A percentile compares a stretch with the other conserved stretches of the same genome.
phyloP scores from a whole-genome alignment of 2,888 invertebrate genomes.

The Glyphotaelius pellucidus region DNA sequence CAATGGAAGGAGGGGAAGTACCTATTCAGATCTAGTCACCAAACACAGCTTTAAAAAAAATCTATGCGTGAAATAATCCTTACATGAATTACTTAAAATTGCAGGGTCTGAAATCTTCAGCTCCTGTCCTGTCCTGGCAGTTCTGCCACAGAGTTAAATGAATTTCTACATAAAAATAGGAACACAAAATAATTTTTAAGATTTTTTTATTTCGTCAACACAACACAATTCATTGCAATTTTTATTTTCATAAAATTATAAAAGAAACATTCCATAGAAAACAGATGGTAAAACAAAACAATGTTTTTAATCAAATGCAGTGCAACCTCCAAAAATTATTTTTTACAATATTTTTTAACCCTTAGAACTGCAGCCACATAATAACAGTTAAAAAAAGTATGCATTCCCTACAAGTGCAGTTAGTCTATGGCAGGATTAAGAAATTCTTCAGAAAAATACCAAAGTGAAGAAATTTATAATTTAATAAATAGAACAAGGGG shows the following conservation, averaged over 20 bases:
- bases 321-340: not conserved
- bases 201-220: constrained; percentile 51
- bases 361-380: not conserved
- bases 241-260: constrained; percentile 35
- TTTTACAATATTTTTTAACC: not conserved
- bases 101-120: no score
- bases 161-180: not conserved
- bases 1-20: no score
- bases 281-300: not conserved
- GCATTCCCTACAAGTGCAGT: not conserved
- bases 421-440: not conserved
- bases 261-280: constrained; percentile 3
- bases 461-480: not conserved
- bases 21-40: no score
- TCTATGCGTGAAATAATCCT: no score
- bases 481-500: no score
- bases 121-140: no score
- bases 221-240: constrained; percentile 56
- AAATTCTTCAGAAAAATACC: not conserved
- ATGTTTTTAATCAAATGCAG: constrained; percentile 9
- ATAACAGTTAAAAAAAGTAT: not conserved
- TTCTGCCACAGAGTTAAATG: not conserved
- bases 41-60: no score
- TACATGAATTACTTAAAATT: no score
- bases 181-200: not conserved